These are phyloP conservation scores for Eubasilissa splendida DNA, from an alignment of 2,888 invertebrate genomes.

Conservation along the genomic window DNA sequence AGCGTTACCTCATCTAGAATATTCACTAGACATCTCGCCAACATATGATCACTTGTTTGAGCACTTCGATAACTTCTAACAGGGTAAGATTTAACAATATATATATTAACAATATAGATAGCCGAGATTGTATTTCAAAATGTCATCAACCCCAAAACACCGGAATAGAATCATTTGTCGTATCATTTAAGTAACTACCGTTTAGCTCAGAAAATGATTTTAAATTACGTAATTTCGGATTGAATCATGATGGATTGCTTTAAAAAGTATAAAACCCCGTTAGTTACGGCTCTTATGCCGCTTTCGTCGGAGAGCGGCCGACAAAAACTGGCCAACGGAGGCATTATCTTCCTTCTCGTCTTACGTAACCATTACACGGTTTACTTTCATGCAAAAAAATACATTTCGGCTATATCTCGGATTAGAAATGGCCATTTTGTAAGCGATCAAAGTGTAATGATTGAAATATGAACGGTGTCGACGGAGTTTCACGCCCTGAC, in stretches of 20 bases:
- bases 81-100: too few species aligned
- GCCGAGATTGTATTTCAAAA: too few species aligned
- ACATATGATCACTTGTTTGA: too few species aligned
- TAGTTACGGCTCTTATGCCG: not conserved
- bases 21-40: too few species aligned
- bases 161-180: too few species aligned
- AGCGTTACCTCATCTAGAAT: too few species aligned
- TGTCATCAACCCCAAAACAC: too few species aligned
- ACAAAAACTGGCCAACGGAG: not conserved
- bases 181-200: too few species aligned
- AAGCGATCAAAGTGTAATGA: not conserved
- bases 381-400: slow-evolving; percentile 2
- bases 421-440: not conserved
- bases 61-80: too few species aligned
- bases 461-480: not conserved
- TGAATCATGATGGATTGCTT: not conserved
- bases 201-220: too few species aligned
- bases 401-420: not conserved
- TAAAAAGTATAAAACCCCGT: not conserved
- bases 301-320: slow-evolving; percentile 1
- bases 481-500: not conserved
- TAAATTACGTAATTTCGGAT: too few species aligned
- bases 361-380: slow-evolving; percentile 6
- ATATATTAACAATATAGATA: too few species aligned
- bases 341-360: not conserved